Evolutionary conservation across 2,797 vertebrate genomes (phyloP).

Genomic region (Sebastes hubbsi): DNA sequence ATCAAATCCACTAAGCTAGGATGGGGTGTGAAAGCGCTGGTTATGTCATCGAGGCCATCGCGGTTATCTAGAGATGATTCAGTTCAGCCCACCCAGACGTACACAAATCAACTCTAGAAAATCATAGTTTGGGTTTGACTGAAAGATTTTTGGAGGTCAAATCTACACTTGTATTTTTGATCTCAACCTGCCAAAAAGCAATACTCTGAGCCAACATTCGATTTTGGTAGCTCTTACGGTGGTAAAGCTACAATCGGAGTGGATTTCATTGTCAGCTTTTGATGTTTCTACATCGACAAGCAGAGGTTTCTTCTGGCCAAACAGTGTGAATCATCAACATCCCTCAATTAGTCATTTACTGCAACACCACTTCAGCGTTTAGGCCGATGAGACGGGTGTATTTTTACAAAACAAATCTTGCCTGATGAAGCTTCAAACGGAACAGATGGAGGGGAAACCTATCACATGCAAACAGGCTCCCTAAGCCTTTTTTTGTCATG

Average conservation of each 20-base stretch:
- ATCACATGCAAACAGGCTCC: constrained; percentile 61
- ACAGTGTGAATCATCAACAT: constrained; percentile 52
- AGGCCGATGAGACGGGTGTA: constrained; percentile 17
- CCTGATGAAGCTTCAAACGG: constrained; percentile 47
- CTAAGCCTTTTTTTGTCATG: constrained; percentile 44
- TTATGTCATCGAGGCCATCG: constrained; percentile 18
- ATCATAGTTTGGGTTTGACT: not conserved
- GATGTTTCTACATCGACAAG: constrained; percentile 30
- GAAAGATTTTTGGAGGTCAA: not conserved
- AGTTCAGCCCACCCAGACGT: not conserved
- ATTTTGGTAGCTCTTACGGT: constrained; percentile 7
- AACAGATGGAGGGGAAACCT: constrained; percentile 59
- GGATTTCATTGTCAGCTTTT: constrained; percentile 31
- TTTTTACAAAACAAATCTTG: constrained; percentile 31
- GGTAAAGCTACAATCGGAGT: constrained; percentile 16
- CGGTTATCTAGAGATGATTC: not conserved
- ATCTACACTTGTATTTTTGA: constrained; percentile 8
- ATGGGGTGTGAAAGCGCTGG: not conserved
- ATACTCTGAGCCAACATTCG: not conserved
- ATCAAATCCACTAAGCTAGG: not conserved
- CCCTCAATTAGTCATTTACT: constrained; percentile 41
- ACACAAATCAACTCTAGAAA: constrained; percentile 1
- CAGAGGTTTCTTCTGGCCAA: constrained; percentile 39
- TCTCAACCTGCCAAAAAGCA: constrained; percentile 1
- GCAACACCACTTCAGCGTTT: constrained; percentile 25